phyloP scores from a whole-genome alignment of 2,888 invertebrate genomes.

The Dione vanillae region DNA sequence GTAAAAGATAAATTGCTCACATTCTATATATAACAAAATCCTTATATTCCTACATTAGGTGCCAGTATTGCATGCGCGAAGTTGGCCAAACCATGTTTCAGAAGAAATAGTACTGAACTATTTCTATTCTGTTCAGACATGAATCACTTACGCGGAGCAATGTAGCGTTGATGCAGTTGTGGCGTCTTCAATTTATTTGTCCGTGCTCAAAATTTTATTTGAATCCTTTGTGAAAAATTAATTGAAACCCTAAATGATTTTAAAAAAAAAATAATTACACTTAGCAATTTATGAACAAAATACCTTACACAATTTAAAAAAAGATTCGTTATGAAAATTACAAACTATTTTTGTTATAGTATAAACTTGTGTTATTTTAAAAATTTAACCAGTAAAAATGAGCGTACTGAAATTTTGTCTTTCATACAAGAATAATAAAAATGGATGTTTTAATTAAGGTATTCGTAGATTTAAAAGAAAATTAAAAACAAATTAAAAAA shows the following conservation, averaged over 20 bases:
- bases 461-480: no score
- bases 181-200: slow-evolving; percentile 53
- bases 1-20: slow-evolving; percentile 54
- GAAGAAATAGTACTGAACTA: slow-evolving; percentile 58
- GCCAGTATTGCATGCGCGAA: slow-evolving; percentile 42
- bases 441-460: no score
- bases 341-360: no score
- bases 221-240: not conserved
- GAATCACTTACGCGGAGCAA: slow-evolving; percentile 62
- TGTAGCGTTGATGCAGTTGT: slow-evolving; percentile 56
- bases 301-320: no score
- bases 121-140: slow-evolving; percentile 65
- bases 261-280: not conserved
- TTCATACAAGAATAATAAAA: no score
- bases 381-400: no score
- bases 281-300: no score
- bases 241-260: not conserved
- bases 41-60: slow-evolving; percentile 50
- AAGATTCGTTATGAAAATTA: no score
- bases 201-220: slow-evolving; percentile 37
- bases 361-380: no score
- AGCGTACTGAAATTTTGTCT: no score
- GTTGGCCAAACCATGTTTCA: slow-evolving; percentile 47
- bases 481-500: not conserved
- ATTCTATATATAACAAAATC: slow-evolving; percentile 39